Percentiles rank a stretch among this genome's conserved stretches.
phyloP scores from a whole-genome alignment of 2,113 vertebrate genomes.

The Thunnus thynnus region DNA sequence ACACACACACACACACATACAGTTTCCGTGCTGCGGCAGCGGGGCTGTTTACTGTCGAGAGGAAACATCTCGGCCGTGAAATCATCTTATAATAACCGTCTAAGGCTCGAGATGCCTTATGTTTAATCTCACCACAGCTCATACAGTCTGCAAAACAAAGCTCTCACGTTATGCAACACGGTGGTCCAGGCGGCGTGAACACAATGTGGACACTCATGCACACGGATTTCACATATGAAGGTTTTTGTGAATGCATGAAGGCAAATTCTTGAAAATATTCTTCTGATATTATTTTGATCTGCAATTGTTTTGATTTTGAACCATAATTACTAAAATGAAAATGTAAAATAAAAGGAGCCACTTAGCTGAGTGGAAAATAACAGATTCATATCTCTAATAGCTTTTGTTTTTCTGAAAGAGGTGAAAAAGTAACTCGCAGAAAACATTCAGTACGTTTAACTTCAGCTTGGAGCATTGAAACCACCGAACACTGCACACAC shows the following conservation, averaged over 20 bases:
- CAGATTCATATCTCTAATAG: neutral
- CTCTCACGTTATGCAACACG: neutral
- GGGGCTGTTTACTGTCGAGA: neutral
- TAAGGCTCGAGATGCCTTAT: neutral
- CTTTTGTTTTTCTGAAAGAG: too few relatives aligned
- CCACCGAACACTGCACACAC: neutral
- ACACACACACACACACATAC: neutral
- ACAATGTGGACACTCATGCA: neutral
- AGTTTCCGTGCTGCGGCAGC: neutral
- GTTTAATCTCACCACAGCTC: slow-evolving; percentile 3
- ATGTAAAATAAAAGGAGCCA: neutral
- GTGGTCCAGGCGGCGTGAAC: neutral
- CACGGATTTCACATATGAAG: neutral
- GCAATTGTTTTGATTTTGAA: neutral
- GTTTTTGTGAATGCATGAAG: neutral
- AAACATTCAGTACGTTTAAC: neutral
- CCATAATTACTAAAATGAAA: neutral
- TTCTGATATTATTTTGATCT: too few relatives aligned
- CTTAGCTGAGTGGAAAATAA: neutral
- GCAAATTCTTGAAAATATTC: too few relatives aligned
- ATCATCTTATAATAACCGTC: slow-evolving; percentile 9
- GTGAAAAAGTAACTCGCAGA: neutral
- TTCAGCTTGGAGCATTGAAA: neutral
- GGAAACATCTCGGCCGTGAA: slow-evolving; percentile 24
- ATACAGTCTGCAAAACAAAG: slow-evolving; percentile 15